Conservation (phyloP, 2,797 vertebrate species). For the Pangasius krempfi region DNA sequence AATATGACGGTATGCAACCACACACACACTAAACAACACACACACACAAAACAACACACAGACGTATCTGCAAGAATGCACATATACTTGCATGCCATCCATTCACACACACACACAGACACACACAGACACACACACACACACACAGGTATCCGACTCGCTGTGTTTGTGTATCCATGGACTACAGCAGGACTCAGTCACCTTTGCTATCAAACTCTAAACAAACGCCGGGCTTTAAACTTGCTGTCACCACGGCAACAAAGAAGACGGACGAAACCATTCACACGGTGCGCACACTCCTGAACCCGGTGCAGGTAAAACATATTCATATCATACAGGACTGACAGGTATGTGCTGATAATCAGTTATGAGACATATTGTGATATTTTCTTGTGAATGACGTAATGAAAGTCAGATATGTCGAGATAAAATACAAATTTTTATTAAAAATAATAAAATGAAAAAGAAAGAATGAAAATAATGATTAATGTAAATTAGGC, state of each 20-base stretch:
- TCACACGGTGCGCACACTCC: background rate
- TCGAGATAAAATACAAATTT: background rate
- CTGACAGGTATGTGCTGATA: background rate
- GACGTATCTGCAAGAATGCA: background rate
- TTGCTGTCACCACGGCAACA: conserved; percentile 36
- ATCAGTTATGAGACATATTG: background rate
- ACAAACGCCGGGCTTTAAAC: conserved; percentile 42
- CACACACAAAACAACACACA: background rate
- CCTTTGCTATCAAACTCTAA: conserved; percentile 39
- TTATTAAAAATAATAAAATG: background rate
- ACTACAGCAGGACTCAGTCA: conserved; percentile 42
- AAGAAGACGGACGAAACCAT: conserved; percentile 4
- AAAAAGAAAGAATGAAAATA: background rate
- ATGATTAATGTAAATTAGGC: background rate
- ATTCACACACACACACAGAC: conserved; percentile 1
- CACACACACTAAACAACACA: background rate
- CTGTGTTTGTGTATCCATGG: conserved; percentile 51
- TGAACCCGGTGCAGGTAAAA: conserved; percentile 19
- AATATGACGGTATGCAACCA: background rate
- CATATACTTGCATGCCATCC: background rate
- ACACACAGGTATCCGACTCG: background rate
- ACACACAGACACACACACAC: conserved; percentile 25
- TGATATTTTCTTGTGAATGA: background rate
- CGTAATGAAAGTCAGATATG: background rate
- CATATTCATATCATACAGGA: background rate